These are phyloP conservation scores for Ennomos fuscantarius DNA, from an alignment of 2,888 invertebrate species.

Conservation along the genomic window DNA sequence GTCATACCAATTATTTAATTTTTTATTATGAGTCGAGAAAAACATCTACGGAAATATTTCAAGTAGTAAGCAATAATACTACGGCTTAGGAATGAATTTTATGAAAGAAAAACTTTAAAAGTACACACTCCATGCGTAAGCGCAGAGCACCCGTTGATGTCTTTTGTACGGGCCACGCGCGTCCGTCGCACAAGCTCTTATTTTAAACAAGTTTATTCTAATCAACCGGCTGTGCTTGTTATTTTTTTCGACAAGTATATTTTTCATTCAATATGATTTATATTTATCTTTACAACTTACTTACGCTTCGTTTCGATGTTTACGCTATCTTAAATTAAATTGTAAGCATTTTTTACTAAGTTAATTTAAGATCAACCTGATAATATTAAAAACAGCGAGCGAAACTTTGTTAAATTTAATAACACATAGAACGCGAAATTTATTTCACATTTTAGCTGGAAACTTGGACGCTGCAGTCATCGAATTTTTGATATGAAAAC, in stretches of 20 bases:
- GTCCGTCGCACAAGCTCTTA: not conserved
- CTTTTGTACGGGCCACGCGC: constrained; percentile 49
- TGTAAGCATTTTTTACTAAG: not conserved
- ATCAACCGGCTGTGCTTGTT: constrained; percentile 10
- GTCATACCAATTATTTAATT: too few relatives aligned
- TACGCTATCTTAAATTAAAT: not conserved
- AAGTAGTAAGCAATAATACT: too few relatives aligned
- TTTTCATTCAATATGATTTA: constrained; percentile 14
- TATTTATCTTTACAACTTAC: constrained; percentile 12
- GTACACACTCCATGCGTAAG: constrained; percentile 43
- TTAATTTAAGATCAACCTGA: too few relatives aligned
- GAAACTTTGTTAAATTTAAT: constrained; percentile 11
- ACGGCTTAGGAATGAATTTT: too few relatives aligned
- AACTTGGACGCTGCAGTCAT: constrained; percentile 1
- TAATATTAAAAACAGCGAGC: not conserved
- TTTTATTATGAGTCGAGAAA: too few relatives aligned
- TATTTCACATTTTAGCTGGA: constrained; percentile 20
- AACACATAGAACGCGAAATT: constrained; percentile 22
- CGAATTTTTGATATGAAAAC: constrained; percentile 35
- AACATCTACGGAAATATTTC: too few relatives aligned
- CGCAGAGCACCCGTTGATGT: constrained; percentile 59
- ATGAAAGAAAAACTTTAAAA: not conserved
- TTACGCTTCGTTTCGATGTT: constrained; percentile 1
- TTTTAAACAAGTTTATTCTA: constrained; percentile 9
- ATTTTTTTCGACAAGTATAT: constrained; percentile 20